Conservation (phyloP, 2,888 invertebrate species). For the Acleris literana region DNA sequence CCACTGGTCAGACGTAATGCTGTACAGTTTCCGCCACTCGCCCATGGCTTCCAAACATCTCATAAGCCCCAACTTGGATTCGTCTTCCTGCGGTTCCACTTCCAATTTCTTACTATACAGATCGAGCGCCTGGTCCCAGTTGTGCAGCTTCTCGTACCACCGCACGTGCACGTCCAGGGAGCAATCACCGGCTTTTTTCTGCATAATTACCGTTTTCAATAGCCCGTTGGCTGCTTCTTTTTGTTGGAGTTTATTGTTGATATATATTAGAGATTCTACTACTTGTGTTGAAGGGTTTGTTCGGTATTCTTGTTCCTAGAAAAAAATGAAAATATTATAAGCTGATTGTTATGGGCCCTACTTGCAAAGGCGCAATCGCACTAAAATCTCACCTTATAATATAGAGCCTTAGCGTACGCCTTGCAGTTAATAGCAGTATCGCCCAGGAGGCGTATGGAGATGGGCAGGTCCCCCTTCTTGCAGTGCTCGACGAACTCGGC, state of each 20-base stretch:
- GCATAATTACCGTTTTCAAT: constrained; percentile 92
- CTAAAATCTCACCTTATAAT: constrained; percentile 76
- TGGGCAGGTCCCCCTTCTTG: constrained; percentile 96
- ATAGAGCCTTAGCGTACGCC: constrained; percentile 86
- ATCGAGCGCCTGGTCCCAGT: constrained; percentile 97
- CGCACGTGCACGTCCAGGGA: constrained; percentile 85
- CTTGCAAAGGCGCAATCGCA: too few relatives aligned
- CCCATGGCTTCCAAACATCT: constrained; percentile 97
- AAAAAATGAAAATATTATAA: constrained; percentile 20
- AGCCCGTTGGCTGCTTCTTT: constrained; percentile 98
- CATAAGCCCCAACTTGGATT: constrained; percentile 96
- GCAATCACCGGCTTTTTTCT: constrained; percentile 86
- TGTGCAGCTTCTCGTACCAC: constrained; percentile 99
- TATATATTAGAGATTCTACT: constrained; percentile 96
- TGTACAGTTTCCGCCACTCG: constrained; percentile 96
- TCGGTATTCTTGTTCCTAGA: constrained; percentile 95
- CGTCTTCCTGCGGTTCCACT: constrained; percentile 87
- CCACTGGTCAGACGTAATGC: constrained; percentile 87
- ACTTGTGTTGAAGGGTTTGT: constrained; percentile 86
- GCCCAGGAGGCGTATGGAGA: constrained; percentile 93
- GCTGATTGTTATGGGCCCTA: too few relatives aligned
- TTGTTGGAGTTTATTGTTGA: constrained; percentile 99
- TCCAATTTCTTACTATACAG: constrained; percentile 92
- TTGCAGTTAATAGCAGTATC: constrained; percentile 97
- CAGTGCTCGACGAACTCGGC: constrained; percentile 99